Base-by-base conservation (phyloP, 1,140 invertebrate species). In the Acarapis woodi region DNA sequence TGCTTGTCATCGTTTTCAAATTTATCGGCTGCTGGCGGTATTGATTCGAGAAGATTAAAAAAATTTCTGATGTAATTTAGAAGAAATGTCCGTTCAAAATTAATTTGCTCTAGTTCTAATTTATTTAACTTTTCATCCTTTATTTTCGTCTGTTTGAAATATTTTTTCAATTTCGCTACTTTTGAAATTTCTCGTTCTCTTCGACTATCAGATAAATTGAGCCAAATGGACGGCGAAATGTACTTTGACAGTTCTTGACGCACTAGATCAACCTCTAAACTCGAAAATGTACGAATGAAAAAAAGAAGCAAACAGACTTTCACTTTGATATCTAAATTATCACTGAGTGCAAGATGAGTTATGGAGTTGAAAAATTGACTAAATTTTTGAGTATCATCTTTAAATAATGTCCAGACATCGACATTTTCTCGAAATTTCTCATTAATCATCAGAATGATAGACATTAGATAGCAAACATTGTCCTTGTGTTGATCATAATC, bases 351-450 rank as follows among this genome's bases (percentile, higher is more conserved):
- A 0, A 69, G 59, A 40, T 68, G 54, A 4, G 94, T 54, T 2
- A 96, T 70, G 51, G 74, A 69, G 42, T 71, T 64, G 48, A 97
- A 88, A 53, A 96, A 93, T 2, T 61, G 64, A 1, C 68, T 56
- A 57, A 96, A 96, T 39, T 88, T 64, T 1, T 71, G 64, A 1
- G 74, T 68, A 24, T 68, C 58, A 44, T 72, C 70, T 41, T 75
- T 66, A 48, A 97, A 87, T 12, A 68, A 64, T 64, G 75, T 68
- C 88, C 88, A 97, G n/a, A 85, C 79, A 42, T 76, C 73, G 10
- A 96, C 80, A 45, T 87, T 60, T 59, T 99, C 90, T 12, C 87
- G 60, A 51, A 94, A 90, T 53, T 97, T 97, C 51, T 97, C 88
- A 64, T 97, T 99, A 9, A 96, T 68, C 74, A 97, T 88, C 1